Percentiles rank a stretch among this genome's conserved stretches.
Conservation (phyloP, 35 echinoderm and acorn worm species). For the Acanthaster planci region DNA sequence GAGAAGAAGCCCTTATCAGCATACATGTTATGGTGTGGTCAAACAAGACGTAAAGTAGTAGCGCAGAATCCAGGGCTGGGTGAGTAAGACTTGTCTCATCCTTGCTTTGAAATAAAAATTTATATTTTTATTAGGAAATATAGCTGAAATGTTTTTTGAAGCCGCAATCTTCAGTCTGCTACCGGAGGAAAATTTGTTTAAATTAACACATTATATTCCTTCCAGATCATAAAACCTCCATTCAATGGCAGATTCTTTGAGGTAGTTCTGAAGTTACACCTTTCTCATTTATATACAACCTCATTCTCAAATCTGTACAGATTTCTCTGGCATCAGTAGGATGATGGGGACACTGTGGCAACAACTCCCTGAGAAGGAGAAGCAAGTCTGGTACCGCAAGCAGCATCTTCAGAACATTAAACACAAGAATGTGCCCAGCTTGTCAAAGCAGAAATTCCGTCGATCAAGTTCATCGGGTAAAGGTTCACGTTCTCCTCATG, state of each 20-base stretch:
- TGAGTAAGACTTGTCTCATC: constrained; percentile 33
- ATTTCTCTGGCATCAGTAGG: constrained; percentile 76
- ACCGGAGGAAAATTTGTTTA: too few species aligned
- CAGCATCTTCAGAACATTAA: constrained; percentile 29
- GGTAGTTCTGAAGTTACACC: neutral
- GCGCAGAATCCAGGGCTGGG: constrained; percentile 72
- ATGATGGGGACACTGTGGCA: constrained; percentile 84
- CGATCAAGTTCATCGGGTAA: constrained; percentile 16
- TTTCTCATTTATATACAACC: neutral
- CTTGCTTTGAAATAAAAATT: too few species aligned
- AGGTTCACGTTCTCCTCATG: neutral
- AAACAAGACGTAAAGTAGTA: constrained; percentile 68
- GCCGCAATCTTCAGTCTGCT: too few species aligned
- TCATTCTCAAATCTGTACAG: constrained; percentile 32
- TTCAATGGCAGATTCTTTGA: too few species aligned
- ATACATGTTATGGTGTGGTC: constrained; percentile 85
- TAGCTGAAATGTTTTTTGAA: too few species aligned
- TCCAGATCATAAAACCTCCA: neutral
- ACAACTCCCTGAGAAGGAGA: constrained; percentile 76
- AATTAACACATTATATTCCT: too few species aligned
- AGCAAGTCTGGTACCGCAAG: constrained; percentile 63
- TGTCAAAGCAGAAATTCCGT: constrained; percentile 52
- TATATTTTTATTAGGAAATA: too few species aligned
- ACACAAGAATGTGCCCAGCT: constrained; percentile 67
- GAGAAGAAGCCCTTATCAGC: constrained; percentile 67